These are phyloP conservation scores for Drosophila repletoides DNA, from an alignment of 1,140 invertebrate genomes.

Conservation along the genomic window DNA sequence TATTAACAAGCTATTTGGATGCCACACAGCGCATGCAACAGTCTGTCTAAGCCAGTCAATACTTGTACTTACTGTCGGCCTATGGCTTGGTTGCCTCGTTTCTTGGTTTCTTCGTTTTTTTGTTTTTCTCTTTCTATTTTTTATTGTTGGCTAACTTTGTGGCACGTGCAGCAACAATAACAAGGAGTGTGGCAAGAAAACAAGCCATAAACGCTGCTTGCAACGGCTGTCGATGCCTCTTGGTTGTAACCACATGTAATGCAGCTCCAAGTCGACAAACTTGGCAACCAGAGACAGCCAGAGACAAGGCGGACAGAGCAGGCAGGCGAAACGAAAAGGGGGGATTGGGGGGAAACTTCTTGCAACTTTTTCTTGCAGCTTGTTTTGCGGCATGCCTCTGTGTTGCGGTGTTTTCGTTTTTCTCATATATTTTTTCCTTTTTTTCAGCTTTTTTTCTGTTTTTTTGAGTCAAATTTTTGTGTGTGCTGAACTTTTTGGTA, in stretches of 20 bases:
- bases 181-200: conserved; percentile 12
- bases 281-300: conserved; percentile 48
- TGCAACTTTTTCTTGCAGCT: conserved; percentile 51
- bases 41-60: conserved; percentile 30
- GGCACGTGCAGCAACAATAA: conserved; percentile 50
- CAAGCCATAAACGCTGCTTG: conserved; percentile 34
- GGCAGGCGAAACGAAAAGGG: no score
- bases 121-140: no score
- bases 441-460: conserved; percentile 10
- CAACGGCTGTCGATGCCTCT: conserved; percentile 63
- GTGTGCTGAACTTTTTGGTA: conserved; percentile 56
- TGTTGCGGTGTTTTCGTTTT: background rate
- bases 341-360: conserved; percentile 33
- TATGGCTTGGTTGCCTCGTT: no score
- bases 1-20: background rate
- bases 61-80: background rate
- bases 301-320: no score
- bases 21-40: conserved; percentile 46
- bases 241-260: conserved; percentile 61
- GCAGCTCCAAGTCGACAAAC: conserved; percentile 64
- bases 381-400: conserved; percentile 37
- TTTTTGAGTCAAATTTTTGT: conserved; percentile 29
- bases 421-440: no score
- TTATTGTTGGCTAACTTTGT: conserved; percentile 58
- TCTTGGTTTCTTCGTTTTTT: no score